These are phyloP conservation scores for Glyphotaelius pellucidus DNA, from an alignment of 2,888 invertebrate genomes.

Conservation along the genomic window DNA sequence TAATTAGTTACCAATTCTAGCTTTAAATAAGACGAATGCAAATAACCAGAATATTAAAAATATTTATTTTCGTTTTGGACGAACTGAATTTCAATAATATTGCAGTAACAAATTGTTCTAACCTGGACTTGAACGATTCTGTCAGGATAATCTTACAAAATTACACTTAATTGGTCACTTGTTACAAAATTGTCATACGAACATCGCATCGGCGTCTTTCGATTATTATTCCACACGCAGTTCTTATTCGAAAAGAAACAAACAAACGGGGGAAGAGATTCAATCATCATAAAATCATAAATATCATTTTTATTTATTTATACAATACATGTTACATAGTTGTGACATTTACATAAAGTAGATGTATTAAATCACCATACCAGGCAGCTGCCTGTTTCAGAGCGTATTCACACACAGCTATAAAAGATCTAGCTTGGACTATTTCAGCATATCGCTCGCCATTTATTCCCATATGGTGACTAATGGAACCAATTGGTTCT, in stretches of 20 bases:
- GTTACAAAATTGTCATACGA: slow-evolving; percentile 59
- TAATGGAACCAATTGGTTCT: too few species aligned
- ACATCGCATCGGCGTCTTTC: slow-evolving; percentile 19
- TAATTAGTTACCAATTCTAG: neutral
- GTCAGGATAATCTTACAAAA: slow-evolving; percentile 54
- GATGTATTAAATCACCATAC: too few species aligned
- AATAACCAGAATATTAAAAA: neutral
- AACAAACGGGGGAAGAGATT: neutral
- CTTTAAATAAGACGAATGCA: neutral
- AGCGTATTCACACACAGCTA: too few species aligned
- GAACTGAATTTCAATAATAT: neutral
- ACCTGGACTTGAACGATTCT: slow-evolving; percentile 22
- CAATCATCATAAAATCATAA: neutral
- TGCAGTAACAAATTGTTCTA: neutral
- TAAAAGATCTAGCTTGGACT: too few species aligned
- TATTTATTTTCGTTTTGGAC: neutral
- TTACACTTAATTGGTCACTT: slow-evolving; percentile 62
- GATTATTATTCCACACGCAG: too few species aligned
- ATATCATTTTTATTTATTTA: neutral
- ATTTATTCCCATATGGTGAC: too few species aligned
- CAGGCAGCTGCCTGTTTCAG: too few species aligned
- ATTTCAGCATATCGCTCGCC: too few species aligned
- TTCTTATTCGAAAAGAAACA: neutral
- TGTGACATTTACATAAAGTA: too few species aligned
- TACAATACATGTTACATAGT: too few species aligned